Percentiles rank a stretch among this genome's conserved stretches.
These are phyloP conservation scores for Phainopepla nitens DNA, from an alignment of 2,113 vertebrate genomes.

Conservation along the genomic window DNA sequence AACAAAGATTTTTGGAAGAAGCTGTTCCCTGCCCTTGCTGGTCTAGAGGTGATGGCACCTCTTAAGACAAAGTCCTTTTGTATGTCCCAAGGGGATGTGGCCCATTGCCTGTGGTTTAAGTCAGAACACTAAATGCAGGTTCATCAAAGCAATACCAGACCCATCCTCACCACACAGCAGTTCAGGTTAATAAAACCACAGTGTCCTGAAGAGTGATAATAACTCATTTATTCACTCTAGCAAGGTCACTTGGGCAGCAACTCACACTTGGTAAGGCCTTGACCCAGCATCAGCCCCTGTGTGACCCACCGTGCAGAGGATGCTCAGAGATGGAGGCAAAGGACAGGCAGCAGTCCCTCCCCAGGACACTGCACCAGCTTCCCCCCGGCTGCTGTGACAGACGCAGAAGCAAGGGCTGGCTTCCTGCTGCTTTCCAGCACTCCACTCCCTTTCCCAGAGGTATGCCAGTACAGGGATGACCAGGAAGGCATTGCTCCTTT, in stretches of 20 bases:
- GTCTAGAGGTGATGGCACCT: not conserved
- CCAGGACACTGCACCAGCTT: not conserved
- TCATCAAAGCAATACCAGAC: not conserved
- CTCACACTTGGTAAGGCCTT: not conserved
- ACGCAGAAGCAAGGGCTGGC: not conserved
- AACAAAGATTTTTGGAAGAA: not conserved
- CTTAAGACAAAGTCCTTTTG: not conserved
- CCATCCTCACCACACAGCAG: not conserved
- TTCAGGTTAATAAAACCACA: not conserved
- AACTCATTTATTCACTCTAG: not conserved
- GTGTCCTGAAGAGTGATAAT: rapidly evolving
- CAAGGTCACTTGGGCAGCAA: not conserved
- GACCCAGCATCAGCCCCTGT: not conserved
- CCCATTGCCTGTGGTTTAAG: not conserved
- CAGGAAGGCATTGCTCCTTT: rapidly evolving
- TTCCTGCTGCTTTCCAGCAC: not conserved
- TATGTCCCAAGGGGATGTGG: not conserved
- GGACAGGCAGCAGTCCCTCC: not conserved
- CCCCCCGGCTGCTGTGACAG: not conserved
- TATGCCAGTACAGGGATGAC: rapidly evolving
- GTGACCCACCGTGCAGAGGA: not conserved
- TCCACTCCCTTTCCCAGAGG: not conserved
- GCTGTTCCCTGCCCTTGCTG: not conserved
- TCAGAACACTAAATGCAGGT: not conserved
- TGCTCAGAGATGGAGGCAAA: not conserved